Percentiles rank a stretch among this genome's conserved stretches.
Conservation (phyloP, 2,113 vertebrate species). For the Syngnathoides biaculeatus region DNA sequence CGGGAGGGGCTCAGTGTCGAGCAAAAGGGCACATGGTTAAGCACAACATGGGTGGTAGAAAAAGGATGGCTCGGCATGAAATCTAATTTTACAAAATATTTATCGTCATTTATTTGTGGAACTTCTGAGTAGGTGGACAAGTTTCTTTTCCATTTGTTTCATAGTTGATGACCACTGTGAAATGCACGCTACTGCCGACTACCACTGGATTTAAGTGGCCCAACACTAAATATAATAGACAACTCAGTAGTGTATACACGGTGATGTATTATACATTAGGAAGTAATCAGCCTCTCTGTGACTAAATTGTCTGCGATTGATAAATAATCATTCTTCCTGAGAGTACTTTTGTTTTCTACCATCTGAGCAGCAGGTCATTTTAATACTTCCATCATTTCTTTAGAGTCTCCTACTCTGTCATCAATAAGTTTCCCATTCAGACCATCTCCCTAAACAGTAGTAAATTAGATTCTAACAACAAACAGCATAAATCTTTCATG, state of each 20-base stretch:
- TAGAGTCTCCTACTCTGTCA: slow-evolving; percentile 23
- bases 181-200: background rate
- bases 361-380: background rate
- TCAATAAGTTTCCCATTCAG: slow-evolving; percentile 37
- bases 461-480: slow-evolving; percentile 44
- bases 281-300: background rate
- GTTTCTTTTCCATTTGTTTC: background rate
- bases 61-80: background rate
- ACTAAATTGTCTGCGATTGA: background rate
- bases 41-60: background rate
- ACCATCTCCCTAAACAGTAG: slow-evolving; percentile 30
- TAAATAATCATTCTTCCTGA: background rate
- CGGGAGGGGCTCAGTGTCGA: too few relatives aligned
- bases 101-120: background rate
- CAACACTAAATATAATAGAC: background rate
- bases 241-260: background rate
- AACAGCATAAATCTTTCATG: slow-evolving; percentile 36
- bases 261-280: background rate
- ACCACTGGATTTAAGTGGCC: background rate
- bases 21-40: too few relatives aligned
- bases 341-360: slow-evolving; percentile 14
- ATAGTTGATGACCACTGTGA: background rate
- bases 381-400: slow-evolving; percentile 20
- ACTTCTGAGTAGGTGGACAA: background rate
- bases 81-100: background rate